Evolutionary conservation across 37 sponge, comb jelly and placozoan species (phyloP).

Genomic region (Axinella damicornis): DNA sequence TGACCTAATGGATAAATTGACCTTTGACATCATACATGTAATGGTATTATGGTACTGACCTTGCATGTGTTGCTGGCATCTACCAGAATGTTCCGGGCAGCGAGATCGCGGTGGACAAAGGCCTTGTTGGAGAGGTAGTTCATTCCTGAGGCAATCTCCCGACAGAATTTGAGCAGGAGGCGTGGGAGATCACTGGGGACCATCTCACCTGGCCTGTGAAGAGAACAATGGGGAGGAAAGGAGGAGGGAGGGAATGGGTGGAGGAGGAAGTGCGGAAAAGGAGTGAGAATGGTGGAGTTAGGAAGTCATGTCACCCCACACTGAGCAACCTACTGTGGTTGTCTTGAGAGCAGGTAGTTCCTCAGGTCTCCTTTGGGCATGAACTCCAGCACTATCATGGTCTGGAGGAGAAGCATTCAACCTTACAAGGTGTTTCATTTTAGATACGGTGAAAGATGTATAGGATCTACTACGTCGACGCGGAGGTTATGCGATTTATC

Average conservation of each 20-base stretch:
- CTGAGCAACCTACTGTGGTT: constrained; percentile 32
- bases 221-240: background rate
- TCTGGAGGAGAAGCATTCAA: constrained; percentile 17
- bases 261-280: background rate
- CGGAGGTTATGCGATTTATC: too few species aligned
- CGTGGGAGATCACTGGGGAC: constrained; percentile 15
- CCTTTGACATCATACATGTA: background rate
- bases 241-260: background rate
- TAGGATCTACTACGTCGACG: too few species aligned
- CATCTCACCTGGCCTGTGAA: constrained; percentile 14
- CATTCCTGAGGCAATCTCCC: constrained; percentile 62
- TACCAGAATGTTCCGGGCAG: constrained; percentile 58
- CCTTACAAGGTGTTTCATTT: too few species aligned
- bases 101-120: constrained; percentile 68
- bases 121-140: constrained; percentile 58
- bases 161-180: constrained; percentile 46
- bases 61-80: constrained; percentile 38
- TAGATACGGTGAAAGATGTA: too few species aligned
- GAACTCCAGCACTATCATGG: constrained; percentile 73
- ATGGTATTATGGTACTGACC: constrained; percentile 7
- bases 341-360: constrained; percentile 35
- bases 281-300: background rate
- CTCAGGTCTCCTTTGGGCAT: constrained; percentile 67
- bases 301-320: too few species aligned
- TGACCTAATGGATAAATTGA: background rate